phyloP scores from a whole-genome alignment of 2,113 vertebrate genomes.

The Carlito syrichta region DNA sequence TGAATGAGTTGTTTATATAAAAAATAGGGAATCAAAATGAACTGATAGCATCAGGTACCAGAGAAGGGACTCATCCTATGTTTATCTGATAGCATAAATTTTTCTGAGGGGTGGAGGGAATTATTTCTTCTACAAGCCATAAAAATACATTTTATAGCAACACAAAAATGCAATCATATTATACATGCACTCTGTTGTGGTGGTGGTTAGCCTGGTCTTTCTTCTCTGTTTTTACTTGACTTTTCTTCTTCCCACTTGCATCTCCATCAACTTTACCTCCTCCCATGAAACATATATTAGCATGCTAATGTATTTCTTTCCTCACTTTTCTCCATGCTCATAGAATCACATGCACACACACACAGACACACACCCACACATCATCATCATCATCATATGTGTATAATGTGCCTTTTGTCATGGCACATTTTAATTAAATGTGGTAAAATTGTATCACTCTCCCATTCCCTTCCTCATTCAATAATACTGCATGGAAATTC shows the following conservation, averaged over 20 bases:
- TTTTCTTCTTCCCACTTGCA: not conserved
- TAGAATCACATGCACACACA: not conserved
- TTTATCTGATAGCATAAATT: not conserved
- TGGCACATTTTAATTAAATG: not conserved
- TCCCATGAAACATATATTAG: not conserved
- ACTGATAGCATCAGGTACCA: not conserved
- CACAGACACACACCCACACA: not conserved
- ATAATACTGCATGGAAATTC: not conserved
- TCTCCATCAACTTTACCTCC: not conserved
- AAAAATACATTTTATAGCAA: not conserved
- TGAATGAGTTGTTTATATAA: not conserved
- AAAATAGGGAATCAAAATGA: no score
- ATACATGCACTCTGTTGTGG: accelerated
- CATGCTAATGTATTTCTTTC: not conserved
- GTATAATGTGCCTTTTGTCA: not conserved
- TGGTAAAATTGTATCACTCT: not conserved
- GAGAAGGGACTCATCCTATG: not conserved
- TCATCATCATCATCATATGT: no score
- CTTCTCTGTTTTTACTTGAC: not conserved
- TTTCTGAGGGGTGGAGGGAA: not conserved
- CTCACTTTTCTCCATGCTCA: not conserved
- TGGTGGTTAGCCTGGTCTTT: not conserved
- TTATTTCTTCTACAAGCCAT: not conserved
- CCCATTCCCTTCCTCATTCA: not conserved
- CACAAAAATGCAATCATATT: not conserved